Evolutionary conservation across 2,113 vertebrate species (phyloP), one percentile per base, ranked within the genome.

Genomic region (Oryzias melastigma): DNA sequence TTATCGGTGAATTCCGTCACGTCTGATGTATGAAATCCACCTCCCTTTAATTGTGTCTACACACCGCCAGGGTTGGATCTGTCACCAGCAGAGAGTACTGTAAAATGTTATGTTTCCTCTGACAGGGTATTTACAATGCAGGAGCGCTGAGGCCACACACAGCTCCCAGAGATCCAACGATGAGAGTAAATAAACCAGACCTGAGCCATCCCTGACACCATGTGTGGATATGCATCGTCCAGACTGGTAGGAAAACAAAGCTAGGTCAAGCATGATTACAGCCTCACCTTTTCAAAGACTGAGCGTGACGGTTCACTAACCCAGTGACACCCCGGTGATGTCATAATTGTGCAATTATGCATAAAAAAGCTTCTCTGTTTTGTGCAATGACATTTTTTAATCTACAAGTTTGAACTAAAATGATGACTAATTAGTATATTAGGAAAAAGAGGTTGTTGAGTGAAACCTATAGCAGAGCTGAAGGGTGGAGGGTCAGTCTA

Each of bases 171-270:
- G 80, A 66, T 87, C 91, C 91, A 83, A 85, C 73, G 7, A 88
- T 88, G 91, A 93, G 91, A 85, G 89, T 92, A 95, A 94, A 94
- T 93, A 95, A 95, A 96, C 94, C 87, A 57, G 80, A 72, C 19
- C 7, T 43, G 85, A 84, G 80, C 83, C 73, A 86, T 89, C 58
- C 71, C 84, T 77, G 76, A 80, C 83, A 79, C 79, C 82, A 84
- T 83, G 78, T 88, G 87, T 83, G 87, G 90, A 78, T 84, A 76
- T 44, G 24, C 71, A 46, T 68, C 89, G 82, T 68, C 29, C 58
- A 80, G 81, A 77, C 73, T 72, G 72, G 72, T 81, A 76, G 41
- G 75, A 77, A 87, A 89, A 89, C 78, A 87, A 72, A 81, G 83
- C 47, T 53, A 50, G 68, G 75, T 76, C 81, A 80, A 70, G 82